phyloP scores from a whole-genome alignment of 2,888 invertebrate species.

The Stenoptilia bipunctidactyla region DNA sequence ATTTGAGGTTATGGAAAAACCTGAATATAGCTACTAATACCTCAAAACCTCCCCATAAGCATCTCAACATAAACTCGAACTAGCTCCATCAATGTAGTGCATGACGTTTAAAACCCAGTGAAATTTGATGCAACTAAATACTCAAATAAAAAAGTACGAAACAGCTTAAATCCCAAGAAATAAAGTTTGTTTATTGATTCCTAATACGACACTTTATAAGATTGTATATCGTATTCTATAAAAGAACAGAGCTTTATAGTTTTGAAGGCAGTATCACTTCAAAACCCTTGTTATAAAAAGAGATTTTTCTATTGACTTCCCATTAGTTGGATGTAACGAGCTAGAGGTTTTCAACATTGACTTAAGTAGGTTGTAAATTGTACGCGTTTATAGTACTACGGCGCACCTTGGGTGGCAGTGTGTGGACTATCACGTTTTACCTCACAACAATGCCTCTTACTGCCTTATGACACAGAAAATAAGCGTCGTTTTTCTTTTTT shows the following conservation, averaged over 20 bases:
- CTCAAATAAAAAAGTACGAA: too few species aligned
- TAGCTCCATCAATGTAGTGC: too few species aligned
- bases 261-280: background rate
- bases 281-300: background rate
- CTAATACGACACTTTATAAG: background rate
- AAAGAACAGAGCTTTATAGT: too few species aligned
- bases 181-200: background rate
- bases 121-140: too few species aligned
- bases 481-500: background rate
- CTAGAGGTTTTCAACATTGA: constrained; percentile 54
- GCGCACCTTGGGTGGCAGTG: constrained; percentile 52
- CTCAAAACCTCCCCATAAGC: too few species aligned
- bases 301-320: constrained; percentile 16
- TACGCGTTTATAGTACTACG: constrained; percentile 53
- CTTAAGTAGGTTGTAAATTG: constrained; percentile 58
- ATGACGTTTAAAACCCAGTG: too few species aligned
- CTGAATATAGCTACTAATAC: too few species aligned
- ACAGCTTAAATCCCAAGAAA: too few species aligned
- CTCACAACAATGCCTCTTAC: constrained; percentile 6
- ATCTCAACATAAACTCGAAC: too few species aligned
- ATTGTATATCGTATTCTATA: background rate
- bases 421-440: constrained; percentile 9
- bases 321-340: constrained; percentile 41
- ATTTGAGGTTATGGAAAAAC: too few species aligned
- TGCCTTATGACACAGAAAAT: constrained; percentile 5